Evolutionary conservation across 2,888 invertebrate genomes (phyloP).

Genomic region (Orchesellides sinensis): DNA sequence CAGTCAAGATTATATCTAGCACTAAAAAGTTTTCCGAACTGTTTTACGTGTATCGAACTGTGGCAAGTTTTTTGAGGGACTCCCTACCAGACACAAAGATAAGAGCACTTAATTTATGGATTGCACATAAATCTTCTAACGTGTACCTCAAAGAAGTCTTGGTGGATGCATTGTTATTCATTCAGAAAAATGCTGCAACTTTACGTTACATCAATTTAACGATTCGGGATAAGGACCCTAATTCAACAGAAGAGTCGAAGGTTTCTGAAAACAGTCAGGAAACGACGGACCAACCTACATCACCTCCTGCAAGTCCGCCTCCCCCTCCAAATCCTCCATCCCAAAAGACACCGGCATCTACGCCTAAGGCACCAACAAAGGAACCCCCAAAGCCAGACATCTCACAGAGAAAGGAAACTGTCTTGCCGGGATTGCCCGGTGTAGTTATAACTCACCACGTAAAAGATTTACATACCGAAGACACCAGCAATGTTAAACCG

Average conservation of each 20-base stretch:
- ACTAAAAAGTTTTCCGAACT: conserved; percentile 31
- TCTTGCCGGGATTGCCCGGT: background rate
- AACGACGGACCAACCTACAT: background rate
- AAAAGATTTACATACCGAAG: conserved; percentile 32
- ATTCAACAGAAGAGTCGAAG: background rate
- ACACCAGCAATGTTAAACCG: background rate
- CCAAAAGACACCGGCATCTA: background rate
- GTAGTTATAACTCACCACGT: background rate
- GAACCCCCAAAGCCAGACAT: background rate
- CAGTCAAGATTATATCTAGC: conserved; percentile 20
- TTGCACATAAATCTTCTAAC: conserved; percentile 2
- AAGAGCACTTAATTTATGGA: background rate
- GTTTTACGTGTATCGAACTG: conserved; percentile 12
- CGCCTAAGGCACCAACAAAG: background rate
- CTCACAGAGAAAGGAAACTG: conserved; percentile 7
- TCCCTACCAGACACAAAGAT: background rate
- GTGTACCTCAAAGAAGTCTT: conserved; percentile 10
- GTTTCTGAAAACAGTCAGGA: background rate
- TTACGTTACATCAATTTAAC: conserved; percentile 17
- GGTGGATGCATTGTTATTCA: too few relatives aligned
- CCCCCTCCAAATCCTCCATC: too few relatives aligned
- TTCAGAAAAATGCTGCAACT: conserved; percentile 15
- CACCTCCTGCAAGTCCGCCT: too few relatives aligned
- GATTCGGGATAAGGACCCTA: conserved; percentile 19
- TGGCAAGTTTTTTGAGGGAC: conserved; percentile 21